A percentile compares a stretch with the other conserved stretches of the same genome.
phyloP scores from a whole-genome alignment of 1,140 invertebrate genomes.

The Sipha flava region DNA sequence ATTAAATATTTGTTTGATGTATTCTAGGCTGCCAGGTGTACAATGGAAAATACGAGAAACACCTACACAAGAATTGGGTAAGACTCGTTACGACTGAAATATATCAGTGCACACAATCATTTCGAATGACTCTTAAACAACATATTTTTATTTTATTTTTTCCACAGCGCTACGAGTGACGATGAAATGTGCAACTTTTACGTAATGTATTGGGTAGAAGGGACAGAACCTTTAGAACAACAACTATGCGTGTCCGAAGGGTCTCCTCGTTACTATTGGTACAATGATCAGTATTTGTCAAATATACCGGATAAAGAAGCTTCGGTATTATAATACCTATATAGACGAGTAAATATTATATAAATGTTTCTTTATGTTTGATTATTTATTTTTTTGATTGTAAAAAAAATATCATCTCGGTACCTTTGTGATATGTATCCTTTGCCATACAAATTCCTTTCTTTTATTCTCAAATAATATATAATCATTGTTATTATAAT shows the following conservation, averaged over 20 bases:
- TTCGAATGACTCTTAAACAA: neutral
- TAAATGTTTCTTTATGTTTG: neutral
- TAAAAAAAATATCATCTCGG: neutral
- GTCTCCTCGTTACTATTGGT: conserved; percentile 76
- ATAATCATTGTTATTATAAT: too few species aligned
- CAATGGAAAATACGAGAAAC: conserved; percentile 67
- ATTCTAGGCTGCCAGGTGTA: conserved; percentile 74
- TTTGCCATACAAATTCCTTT: too few species aligned
- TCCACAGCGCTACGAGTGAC: conserved; percentile 65
- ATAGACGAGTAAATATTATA: neutral
- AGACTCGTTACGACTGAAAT: conserved; percentile 38
- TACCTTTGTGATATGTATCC: too few species aligned
- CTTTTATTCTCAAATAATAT: too few species aligned
- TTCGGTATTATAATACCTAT: conserved; percentile 38
- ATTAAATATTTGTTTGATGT: too few species aligned
- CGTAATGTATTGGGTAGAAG: conserved; percentile 92
- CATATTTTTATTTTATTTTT: neutral
- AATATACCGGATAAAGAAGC: conserved; percentile 73
- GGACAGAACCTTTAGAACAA: conserved; percentile 63
- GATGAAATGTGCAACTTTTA: conserved; percentile 99
- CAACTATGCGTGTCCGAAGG: conserved; percentile 81
- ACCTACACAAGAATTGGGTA: conserved; percentile 69
- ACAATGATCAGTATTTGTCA: conserved; percentile 50
- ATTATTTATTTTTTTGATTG: neutral
- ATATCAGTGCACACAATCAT: neutral